Evolutionary conservation across 2,888 invertebrate species (phyloP), one percentile per base, ranked within the genome.

Genomic region (Lamellibrachia satsuma): DNA sequence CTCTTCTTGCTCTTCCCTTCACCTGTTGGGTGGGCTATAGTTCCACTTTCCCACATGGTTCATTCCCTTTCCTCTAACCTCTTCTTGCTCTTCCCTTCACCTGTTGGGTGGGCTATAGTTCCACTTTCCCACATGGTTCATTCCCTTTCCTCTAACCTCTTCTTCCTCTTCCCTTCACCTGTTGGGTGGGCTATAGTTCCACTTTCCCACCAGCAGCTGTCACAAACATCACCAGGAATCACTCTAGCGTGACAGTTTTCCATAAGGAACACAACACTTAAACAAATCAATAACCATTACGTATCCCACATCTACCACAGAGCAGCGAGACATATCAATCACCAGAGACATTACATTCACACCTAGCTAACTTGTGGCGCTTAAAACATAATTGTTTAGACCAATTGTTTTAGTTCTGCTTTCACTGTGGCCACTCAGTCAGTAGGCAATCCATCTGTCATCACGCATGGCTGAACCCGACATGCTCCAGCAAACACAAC

Each of bases 231-330:
- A 75, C 15, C 22, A n/a, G 75, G 7, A n/a, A n/a, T 75, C 75
- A 22, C 75, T 75, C 75, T 22, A 22, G 75, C 75, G 22, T 75
- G 75, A 75, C 75, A 75, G 22, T 75, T 75, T 75, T 75, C 75
- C 75, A 75, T 75, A 75, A 75, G 75, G 75, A 75, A 75, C 75
- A 75, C n/a, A 75, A 22, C 75, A 75, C 75, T 75, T 75, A 15
- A 75, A 75, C 15, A 75, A 75, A 75, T 75, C 75, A 75, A 75
- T 75, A 75, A 75, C 75, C n/a, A 75, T 75, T 75, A 39, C 22
- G 75, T 75, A 75, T 75, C 75, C 22, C 22, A 75, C 75, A 22
- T 75, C 75, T 22, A n/a, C 15, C 75, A 75, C 75, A 3, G 11
- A 75, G 75, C 75, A 3, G 22, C 15, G 75, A 75, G 75, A 75